Evolutionary conservation across 2,113 vertebrate genomes (phyloP), one percentile per base, ranked within the genome.

Genomic region (Athene cunicularia): DNA sequence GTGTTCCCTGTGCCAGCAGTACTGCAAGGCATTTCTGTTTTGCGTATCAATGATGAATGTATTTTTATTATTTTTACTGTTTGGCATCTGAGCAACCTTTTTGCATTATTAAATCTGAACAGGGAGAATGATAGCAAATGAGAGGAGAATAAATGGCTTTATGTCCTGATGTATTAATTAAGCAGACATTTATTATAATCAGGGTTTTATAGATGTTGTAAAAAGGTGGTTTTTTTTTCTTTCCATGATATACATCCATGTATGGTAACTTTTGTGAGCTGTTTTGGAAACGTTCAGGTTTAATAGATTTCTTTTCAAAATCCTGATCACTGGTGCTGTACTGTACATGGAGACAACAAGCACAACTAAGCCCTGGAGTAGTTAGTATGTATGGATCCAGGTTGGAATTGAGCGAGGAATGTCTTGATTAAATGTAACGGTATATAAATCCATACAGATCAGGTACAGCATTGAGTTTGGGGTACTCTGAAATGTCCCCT

Each of bases 101-200:
- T 98, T 98, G 96, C 98, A 96, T 98, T 98, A 98, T 98, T 98
- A 98, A 98, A 98, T 98, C 97, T 96, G 96, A 98, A 93, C 96
- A 79, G 85, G 79, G 92, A 97, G 95, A 98, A 97, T 94, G 96
- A 97, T 98, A 97, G 97, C 94, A 98, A 98, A 98, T 97, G 97
- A 98, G 98, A 98, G 72, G 95, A 97, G 97, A 98, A 98, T 97
- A 98, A 98, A 98, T 98, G 97, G 94, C 97, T 98, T 97, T 97
- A 96, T 95, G 93, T 98, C 96, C 95, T 98, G 97, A 98, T 98
- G 96, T 98, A 98, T 98, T 98, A 98, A 98, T 98, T 98, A 98
- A 98, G 95, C 88, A 98, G 97, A 95, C 98, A 98, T 98, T 98
- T 98, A 98, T 98, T 98, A 97, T 96, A 98, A 98, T 98, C 97